Evolutionary conservation across 1,140 invertebrate species (phyloP).

Genomic region (Tenebrio molitor): DNA sequence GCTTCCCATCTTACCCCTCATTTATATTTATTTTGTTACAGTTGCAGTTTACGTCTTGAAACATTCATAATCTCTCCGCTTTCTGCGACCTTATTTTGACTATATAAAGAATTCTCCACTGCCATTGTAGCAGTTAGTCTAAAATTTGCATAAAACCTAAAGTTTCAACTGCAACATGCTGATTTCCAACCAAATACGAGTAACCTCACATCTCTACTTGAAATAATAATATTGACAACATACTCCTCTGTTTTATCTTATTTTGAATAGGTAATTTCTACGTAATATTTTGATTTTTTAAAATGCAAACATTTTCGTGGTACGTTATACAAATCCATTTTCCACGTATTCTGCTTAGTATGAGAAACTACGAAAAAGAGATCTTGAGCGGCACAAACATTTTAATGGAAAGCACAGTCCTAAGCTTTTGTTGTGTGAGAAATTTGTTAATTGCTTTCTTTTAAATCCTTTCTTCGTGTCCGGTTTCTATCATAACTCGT

Average conservation of each 20-base stretch:
- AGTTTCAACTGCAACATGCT: neutral
- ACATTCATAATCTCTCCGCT: neutral
- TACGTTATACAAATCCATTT: no score
- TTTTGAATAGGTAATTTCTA: no score
- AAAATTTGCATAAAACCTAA: neutral
- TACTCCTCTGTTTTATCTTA: no score
- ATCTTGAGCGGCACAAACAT: no score
- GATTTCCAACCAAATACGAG: neutral
- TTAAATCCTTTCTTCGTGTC: neutral
- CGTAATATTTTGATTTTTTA: no score
- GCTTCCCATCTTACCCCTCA: no score
- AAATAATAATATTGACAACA: no score
- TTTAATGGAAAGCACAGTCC: no score
- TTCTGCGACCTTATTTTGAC: neutral
- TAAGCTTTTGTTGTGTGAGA: neutral
- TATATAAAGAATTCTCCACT: neutral
- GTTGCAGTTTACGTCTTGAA: neutral
- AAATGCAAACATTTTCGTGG: no score
- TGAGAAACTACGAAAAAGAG: no score
- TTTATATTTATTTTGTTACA: no score
- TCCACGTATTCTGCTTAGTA: no score
- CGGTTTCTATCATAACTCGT: slow-evolving; percentile 8
- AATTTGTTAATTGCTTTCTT: neutral
- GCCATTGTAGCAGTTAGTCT: neutral
- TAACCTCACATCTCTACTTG: neutral